phyloP scores from a whole-genome alignment of 1,140 invertebrate species.

The Drosophila aff. region DNA sequence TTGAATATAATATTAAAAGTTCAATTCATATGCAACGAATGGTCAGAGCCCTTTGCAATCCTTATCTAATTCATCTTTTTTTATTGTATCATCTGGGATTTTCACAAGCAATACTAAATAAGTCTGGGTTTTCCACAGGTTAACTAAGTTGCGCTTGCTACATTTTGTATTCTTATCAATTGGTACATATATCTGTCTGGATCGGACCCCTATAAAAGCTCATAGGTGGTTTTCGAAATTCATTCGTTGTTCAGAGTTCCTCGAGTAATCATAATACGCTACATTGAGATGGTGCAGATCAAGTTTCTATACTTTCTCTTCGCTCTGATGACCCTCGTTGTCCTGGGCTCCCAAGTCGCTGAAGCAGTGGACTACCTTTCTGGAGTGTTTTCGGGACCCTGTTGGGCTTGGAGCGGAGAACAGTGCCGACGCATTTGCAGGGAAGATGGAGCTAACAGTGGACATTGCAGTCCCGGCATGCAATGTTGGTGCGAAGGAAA shows the following conservation, averaged over 20 bases:
- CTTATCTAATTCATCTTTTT: not conserved
- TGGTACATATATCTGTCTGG: not conserved
- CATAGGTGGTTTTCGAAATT: not conserved
- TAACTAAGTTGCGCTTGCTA: not conserved
- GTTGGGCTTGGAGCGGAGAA: too few relatives aligned
- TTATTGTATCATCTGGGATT: too few relatives aligned
- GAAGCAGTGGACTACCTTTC: not conserved
- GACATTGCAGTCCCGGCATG: too few relatives aligned
- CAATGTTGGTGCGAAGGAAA: too few relatives aligned
- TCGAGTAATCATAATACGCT: not conserved
- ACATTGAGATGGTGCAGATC: conserved; percentile 16
- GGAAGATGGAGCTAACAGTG: too few relatives aligned
- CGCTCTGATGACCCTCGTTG: conserved; percentile 10
- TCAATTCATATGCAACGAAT: too few relatives aligned
- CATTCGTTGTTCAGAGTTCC: conserved; percentile 9
- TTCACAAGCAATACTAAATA: too few relatives aligned
- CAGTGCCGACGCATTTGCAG: too few relatives aligned
- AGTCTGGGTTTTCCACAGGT: not conserved
- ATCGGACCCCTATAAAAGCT: conserved; percentile 26
- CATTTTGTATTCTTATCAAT: conserved; percentile 3
- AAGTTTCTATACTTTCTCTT: conserved; percentile 21
- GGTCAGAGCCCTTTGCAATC: too few relatives aligned
- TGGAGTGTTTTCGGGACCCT: too few relatives aligned
- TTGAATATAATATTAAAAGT: too few relatives aligned
- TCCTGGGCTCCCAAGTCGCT: not conserved